Base-by-base conservation (phyloP, 2,888 invertebrate genomes). In the Diarsia rubi region DNA sequence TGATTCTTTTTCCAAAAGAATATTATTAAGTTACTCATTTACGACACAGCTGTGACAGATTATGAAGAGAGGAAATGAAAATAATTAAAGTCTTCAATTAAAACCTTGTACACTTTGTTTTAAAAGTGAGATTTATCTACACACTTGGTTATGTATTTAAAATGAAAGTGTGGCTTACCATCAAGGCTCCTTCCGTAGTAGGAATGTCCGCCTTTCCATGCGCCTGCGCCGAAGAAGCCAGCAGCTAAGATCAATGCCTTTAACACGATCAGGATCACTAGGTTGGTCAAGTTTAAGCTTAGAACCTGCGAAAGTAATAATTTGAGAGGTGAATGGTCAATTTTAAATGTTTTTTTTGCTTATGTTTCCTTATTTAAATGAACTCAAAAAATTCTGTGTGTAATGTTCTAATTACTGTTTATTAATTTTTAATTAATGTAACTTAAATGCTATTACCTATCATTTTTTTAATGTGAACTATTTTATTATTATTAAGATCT, bases 161-260 rank as follows among this genome's bases (percentile, higher is more conserved):
- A 60, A 71, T 8, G 44, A 47, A 69, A 42, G 63, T 72, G 42
- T 42, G 27, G 44, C 78, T 89, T 92, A 97, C 97, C 97, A 80
- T 97, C 97, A n/a, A 97, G 94, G 86, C 97, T 97, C 79, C 97
- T 97, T 1, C 97, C 97, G 81, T 97, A 97, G 66, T 92, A 88
- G 0, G 59, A 59, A 69, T 96, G 94, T n/a, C 95, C 94, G 2
- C 95, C 95, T 84, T 96, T 97, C 97, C 97, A 97, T n/a, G 97
- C 97, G 0, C 98, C 98, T 1, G 97, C 97, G 11, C 98, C 98
- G 88, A 98, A 96, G 88, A 98, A 97, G 0, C 98, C 98, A 19
- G 98, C 98, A 0, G 98, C 98, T 87, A 98, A 97, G 79, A 98
- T 98, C 12, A 98, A 94, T 0, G 98, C 98, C 94, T 98, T 98